Conservation (phyloP, 2,797 vertebrate species). For the Danio aesculapii region DNA sequence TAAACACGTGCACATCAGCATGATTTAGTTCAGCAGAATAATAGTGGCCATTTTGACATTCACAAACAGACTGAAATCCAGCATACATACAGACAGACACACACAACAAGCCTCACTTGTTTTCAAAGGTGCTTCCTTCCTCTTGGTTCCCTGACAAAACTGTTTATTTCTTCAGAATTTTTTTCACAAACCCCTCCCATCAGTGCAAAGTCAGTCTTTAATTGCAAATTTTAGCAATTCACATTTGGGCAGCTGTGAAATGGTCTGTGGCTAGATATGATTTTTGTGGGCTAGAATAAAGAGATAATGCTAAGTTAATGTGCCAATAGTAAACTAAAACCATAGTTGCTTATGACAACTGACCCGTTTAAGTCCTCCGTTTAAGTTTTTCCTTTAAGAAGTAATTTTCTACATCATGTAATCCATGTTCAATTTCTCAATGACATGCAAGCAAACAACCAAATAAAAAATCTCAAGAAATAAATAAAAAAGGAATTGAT, state of each 20-base stretch:
- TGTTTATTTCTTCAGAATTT: not conserved
- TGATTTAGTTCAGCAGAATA: not conserved
- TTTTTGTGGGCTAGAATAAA: not conserved
- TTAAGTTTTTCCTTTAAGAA: too few species aligned
- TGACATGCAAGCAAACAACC: too few species aligned
- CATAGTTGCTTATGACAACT: too few species aligned
- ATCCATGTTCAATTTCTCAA: too few species aligned
- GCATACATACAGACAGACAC: not conserved
- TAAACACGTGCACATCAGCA: not conserved
- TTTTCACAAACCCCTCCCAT: not conserved
- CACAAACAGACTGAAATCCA: not conserved
- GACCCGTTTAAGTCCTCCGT: too few species aligned
- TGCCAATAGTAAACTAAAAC: too few species aligned
- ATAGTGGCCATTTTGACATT: not conserved
- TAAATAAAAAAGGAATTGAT: too few species aligned
- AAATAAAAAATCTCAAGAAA: too few species aligned
- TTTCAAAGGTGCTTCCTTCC: conserved; percentile 8
- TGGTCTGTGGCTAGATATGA: not conserved
- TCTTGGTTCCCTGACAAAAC: not conserved
- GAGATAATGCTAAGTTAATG: too few species aligned
- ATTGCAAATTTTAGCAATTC: not conserved
- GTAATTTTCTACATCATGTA: too few species aligned
- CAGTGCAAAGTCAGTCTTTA: not conserved
- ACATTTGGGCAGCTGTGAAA: not conserved
- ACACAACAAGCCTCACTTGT: not conserved